These are phyloP conservation scores for Nilaparvata lugens DNA, from an alignment of 1,140 invertebrate species.

Conservation along the genomic window DNA sequence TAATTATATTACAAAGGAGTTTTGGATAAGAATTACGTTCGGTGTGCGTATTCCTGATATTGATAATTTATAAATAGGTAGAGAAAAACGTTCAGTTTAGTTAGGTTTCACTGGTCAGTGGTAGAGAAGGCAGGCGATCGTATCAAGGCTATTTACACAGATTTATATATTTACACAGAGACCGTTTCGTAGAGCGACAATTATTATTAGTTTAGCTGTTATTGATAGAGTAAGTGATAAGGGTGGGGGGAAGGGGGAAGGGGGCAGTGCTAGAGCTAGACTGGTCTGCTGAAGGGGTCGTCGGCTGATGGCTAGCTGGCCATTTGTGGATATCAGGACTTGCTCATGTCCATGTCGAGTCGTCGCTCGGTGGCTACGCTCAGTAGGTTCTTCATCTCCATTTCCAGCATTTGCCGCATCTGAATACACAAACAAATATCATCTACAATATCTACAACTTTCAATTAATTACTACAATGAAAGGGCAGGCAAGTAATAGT, in stretches of 20 bases:
- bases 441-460: neutral
- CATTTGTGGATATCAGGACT: constrained; percentile 40
- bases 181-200: neutral
- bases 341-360: constrained; percentile 44
- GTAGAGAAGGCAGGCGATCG: neutral
- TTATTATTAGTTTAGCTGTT: neutral
- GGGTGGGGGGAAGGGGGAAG: neutral
- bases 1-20: too few relatives aligned
- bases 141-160: neutral
- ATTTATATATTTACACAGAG: neutral
- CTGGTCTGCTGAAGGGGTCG: neutral
- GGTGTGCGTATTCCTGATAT: too few relatives aligned
- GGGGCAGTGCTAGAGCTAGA: neutral
- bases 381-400: constrained; percentile 83
- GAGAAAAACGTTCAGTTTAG: too few relatives aligned
- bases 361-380: constrained; percentile 74
- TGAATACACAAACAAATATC: constrained; percentile 35
- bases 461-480: neutral
- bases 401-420: constrained; percentile 79
- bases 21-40: too few relatives aligned
- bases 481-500: neutral
- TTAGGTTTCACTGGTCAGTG: too few relatives aligned
- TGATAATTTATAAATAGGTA: too few relatives aligned
- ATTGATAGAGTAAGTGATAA: neutral
- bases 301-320: neutral